Evolutionary conservation across 2,113 vertebrate genomes (phyloP), one percentile per base, ranked within the genome.

Genomic region (Sceloporus undulatus): DNA sequence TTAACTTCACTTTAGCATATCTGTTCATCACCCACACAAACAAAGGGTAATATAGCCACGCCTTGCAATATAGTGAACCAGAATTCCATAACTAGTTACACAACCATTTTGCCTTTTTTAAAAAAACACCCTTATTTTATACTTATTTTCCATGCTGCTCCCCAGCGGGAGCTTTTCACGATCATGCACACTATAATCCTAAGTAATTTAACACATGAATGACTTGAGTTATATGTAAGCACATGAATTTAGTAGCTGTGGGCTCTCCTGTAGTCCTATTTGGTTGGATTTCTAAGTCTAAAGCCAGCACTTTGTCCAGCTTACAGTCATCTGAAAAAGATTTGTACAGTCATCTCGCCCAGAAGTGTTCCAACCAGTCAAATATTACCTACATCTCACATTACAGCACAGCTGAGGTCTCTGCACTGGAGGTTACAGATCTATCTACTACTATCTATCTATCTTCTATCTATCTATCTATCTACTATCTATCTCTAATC

Each of bases 1-100:
- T 68, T 75, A 48, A 27, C 0, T 27, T 21, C 68, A 77, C 34
- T 5, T 0, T 1, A 73, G 52, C 0, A 23, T 80, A 79, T 40
- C 78, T 74, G 21, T 21, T 73, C 73, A 40, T 52, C 9, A 73
- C 16, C 9, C 70, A 21, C 78, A 56, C 25, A 87, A 52, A 42
- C 2, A 38, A 56, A n/a, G 11, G 59, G 6, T n/a, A 38, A 79
- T 54, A 38, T 27, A 79, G 6, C n/a, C 23, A 40, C 54, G 77
- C n/a, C 77, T 25, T 18, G 66, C 29, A 83, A 83, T 29, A 25
- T 83, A n/a, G 66, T 48, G 82, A 42, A 83, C 3, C 11, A 42
- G 62, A 48, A 48, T 25, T 40, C 25, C 25, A 70, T 6, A 70
- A 38, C 7, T 65, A 70, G 14, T 66, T 71, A 52, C 82, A 82